These are phyloP conservation scores for Amazona vittata DNA, from an alignment of 2,113 vertebrate genomes.

Conservation along the genomic window DNA sequence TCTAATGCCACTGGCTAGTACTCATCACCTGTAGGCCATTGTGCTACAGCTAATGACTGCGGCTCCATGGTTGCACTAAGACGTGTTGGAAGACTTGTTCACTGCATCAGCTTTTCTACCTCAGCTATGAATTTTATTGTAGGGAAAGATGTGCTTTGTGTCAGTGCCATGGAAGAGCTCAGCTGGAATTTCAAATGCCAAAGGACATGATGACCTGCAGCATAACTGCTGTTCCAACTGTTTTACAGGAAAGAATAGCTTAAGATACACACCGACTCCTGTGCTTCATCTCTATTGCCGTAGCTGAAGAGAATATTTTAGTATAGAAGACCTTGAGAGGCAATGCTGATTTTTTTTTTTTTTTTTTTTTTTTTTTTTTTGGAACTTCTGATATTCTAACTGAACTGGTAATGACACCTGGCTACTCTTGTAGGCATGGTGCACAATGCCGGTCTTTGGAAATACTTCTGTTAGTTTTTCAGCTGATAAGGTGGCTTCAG, in stretches of 20 bases:
- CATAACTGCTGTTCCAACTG: no score
- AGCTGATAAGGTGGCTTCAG: not conserved
- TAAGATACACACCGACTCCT: not conserved
- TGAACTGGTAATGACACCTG: not conserved
- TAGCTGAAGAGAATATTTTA: not conserved
- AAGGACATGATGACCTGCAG: not conserved
- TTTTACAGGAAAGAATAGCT: not conserved
- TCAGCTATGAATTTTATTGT: not conserved
- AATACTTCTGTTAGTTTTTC: not conserved
- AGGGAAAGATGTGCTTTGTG: not conserved
- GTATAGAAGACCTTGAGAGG: not conserved
- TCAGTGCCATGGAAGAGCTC: not conserved
- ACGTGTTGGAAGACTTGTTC: not conserved
- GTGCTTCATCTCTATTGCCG: not conserved
- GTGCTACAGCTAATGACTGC: rapidly evolving
- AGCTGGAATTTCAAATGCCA: not conserved
- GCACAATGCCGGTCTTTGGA: not conserved
- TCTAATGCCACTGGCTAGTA: not conserved
- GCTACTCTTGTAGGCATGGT: not conserved
- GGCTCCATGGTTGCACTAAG: not conserved
- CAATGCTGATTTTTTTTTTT: not conserved
- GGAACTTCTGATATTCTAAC: not conserved
- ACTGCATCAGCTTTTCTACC: not conserved
- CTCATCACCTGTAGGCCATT: not conserved
- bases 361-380: not conserved